phyloP scores from a whole-genome alignment of 2,113 vertebrate species.

The Calyptommatus sinebrachiatus region DNA sequence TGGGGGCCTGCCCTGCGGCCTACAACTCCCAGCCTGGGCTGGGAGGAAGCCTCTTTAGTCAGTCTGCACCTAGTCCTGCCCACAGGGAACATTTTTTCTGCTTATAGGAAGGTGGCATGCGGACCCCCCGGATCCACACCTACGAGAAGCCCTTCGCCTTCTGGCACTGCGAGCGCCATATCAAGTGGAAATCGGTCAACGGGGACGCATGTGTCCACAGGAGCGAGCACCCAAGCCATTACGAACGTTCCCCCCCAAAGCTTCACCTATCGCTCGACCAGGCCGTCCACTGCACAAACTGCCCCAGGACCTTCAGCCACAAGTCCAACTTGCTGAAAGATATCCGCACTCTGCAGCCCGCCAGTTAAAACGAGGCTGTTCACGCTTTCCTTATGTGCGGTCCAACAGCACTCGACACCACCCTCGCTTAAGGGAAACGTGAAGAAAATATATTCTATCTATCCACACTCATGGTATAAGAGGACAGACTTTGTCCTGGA shows the following conservation, averaged over 20 bases:
- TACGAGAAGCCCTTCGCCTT: constrained; percentile 47
- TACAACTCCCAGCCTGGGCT: no score
- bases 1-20: no score
- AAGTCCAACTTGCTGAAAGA: constrained; percentile 46
- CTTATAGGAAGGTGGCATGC: neutral
- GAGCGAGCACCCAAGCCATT: constrained; percentile 25
- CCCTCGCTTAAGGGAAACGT: no score
- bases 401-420: no score
- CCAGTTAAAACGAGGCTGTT: neutral
- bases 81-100: no score
- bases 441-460: no score
- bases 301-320: constrained; percentile 34
- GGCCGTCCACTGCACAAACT: constrained; percentile 24
- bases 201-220: constrained; percentile 36
- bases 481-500: no score
- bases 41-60: no score
- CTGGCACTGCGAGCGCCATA: constrained; percentile 25
- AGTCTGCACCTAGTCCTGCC: no score
- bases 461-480: no score
- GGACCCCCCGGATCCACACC: constrained; percentile 37
- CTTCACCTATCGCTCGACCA: constrained; percentile 36
- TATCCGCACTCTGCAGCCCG: constrained; percentile 3
- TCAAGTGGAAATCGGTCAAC: constrained; percentile 48
- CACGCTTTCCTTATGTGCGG: no score
- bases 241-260: constrained; percentile 26